Percentiles rank a stretch among this genome's conserved stretches.
phyloP scores from a whole-genome alignment of 2,113 vertebrate genomes.

The Guaruba guarouba region DNA sequence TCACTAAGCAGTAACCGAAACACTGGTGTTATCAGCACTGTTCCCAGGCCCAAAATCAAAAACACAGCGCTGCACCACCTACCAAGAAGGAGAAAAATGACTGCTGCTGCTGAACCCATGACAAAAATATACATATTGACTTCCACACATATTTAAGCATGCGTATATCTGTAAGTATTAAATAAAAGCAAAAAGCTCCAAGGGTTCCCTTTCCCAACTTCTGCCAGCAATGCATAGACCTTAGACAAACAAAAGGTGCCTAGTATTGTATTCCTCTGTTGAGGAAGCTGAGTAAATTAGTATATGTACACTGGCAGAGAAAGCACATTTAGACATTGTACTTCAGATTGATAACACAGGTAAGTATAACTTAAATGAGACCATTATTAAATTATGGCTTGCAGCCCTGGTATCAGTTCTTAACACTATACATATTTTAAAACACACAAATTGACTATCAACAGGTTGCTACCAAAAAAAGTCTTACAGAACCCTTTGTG shows the following conservation, averaged over 20 bases:
- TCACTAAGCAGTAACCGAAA: too few relatives aligned
- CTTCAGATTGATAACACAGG: not conserved
- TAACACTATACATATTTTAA: not conserved
- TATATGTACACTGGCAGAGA: not conserved
- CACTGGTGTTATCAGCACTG: too few relatives aligned
- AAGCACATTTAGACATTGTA: not conserved
- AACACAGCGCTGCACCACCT: too few relatives aligned
- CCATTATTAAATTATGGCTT: not conserved
- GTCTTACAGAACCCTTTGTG: not conserved
- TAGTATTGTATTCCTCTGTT: not conserved
- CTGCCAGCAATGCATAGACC: rapidly evolving
- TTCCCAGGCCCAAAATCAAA: too few relatives aligned
- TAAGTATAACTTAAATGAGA: not conserved
- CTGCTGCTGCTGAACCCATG: too few relatives aligned
- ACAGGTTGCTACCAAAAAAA: not conserved
- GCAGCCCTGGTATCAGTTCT: not conserved
- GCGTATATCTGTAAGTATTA: not conserved
- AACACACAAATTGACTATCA: not conserved
- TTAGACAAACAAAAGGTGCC: not conserved
- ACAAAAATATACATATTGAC: not conserved
- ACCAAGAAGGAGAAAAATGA: too few relatives aligned
- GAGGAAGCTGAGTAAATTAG: not conserved
- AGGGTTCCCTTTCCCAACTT: not conserved
- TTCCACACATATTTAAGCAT: not conserved
- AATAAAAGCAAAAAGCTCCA: not conserved